A percentile compares a stretch with the other conserved stretches of the same genome.
These are phyloP conservation scores for Psittacara wagleri DNA, from an alignment of 2,113 vertebrate genomes.

Conservation along the genomic window DNA sequence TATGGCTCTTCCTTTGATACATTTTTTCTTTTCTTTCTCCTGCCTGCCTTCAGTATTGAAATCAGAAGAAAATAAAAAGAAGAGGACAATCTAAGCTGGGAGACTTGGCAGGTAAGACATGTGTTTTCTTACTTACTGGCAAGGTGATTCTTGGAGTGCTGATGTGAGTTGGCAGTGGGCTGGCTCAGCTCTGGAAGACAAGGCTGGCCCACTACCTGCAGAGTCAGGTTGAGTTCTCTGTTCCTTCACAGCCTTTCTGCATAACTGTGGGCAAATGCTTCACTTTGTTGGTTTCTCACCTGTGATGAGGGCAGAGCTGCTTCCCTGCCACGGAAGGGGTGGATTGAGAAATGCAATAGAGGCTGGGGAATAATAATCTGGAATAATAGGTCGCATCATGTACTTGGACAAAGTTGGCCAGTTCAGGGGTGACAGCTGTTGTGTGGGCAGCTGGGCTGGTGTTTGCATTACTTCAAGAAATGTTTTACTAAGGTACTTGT, in stretches of 20 bases:
- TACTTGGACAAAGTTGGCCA: rapidly evolving
- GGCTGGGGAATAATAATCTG: not conserved
- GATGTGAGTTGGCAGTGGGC: not conserved
- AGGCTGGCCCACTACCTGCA: not conserved
- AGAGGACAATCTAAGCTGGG: constrained; percentile 39
- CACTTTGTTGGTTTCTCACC: not conserved
- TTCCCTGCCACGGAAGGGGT: rapidly evolving
- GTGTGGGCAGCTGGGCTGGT: not conserved
- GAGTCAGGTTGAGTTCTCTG: not conserved
- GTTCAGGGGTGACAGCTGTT: not conserved
- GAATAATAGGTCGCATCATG: not conserved
- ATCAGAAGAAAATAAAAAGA: constrained; percentile 47
- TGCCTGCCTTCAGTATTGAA: constrained; percentile 25
- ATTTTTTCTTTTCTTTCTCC: not conserved
- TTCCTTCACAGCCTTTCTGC: not conserved
- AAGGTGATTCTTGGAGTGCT: not conserved
- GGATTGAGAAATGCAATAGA: not conserved
- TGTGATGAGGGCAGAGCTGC: not conserved
- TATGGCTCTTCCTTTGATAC: not conserved
- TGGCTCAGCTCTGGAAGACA: not conserved
- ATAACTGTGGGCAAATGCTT: rapidly evolving
- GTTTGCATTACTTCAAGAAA: not conserved
- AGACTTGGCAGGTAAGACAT: constrained; percentile 68
- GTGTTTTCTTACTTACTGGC: not conserved
- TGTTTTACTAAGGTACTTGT: not conserved